Conservation (phyloP, 1,140 invertebrate species). For the Meloidogyne floridensis region DNA sequence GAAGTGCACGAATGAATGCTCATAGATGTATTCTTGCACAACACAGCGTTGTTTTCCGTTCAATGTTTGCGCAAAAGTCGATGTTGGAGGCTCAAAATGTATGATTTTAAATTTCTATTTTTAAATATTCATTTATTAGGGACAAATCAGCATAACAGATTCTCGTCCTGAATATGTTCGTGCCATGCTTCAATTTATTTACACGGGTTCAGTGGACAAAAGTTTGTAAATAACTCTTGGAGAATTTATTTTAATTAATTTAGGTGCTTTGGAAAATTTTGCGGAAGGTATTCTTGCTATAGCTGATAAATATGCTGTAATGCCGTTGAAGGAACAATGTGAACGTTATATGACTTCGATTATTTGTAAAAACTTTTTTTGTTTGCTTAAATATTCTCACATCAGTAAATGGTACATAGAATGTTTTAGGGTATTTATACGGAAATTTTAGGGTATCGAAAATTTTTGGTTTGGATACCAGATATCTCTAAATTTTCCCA, state of each 20-base stretch:
- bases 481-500: no score
- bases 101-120: not conserved
- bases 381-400: not conserved
- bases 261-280: conserved; percentile 40
- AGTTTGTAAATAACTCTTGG: not conserved
- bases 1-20: conserved; percentile 42
- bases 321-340: conserved; percentile 59
- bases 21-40: conserved; percentile 63
- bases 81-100: conserved; percentile 60
- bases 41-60: conserved; percentile 57
- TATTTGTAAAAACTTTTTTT: conserved; percentile 15
- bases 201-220: conserved; percentile 29
- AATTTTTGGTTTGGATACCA: no score
- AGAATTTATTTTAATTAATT: not conserved
- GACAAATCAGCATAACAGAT: conserved; percentile 55
- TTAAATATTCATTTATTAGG: conserved; percentile 10
- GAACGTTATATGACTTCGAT: conserved; percentile 51
- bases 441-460: no score
- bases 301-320: conserved; percentile 61
- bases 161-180: conserved; percentile 54
- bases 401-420: no score
- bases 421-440: no score
- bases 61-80: conserved; percentile 57
- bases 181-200: conserved; percentile 33
- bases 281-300: conserved; percentile 53